Percentiles rank a stretch among this genome's conserved stretches.
Conservation (phyloP, 2,888 invertebrate species). For the Megalurothrips usitatus region DNA sequence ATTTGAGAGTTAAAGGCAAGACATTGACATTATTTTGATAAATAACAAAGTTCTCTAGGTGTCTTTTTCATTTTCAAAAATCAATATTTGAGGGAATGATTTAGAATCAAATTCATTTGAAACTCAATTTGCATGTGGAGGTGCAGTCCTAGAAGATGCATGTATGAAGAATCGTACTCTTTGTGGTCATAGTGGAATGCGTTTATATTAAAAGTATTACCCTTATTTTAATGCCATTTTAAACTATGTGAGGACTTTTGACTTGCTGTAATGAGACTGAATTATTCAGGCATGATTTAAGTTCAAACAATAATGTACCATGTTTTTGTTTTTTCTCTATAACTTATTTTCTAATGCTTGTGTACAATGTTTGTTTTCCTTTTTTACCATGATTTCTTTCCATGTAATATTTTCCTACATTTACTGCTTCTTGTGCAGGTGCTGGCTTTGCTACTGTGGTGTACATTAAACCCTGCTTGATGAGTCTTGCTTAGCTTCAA, state of each 20-base stretch:
- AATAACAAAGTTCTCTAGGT: too few relatives aligned
- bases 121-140: too few relatives aligned
- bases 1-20: neutral
- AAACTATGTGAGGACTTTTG: too few relatives aligned
- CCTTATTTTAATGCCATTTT: neutral
- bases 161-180: too few relatives aligned
- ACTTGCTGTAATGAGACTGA: too few relatives aligned
- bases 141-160: too few relatives aligned
- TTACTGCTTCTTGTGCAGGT: slow-evolving; percentile 24
- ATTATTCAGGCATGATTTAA: too few relatives aligned
- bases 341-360: neutral
- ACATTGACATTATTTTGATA: neutral
- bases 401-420: neutral
- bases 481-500: slow-evolving; percentile 23
- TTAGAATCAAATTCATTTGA: too few relatives aligned
- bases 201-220: neutral
- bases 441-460: slow-evolving; percentile 25
- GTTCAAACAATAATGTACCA: too few relatives aligned
- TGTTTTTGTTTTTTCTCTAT: neutral
- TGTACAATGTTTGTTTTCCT: neutral
- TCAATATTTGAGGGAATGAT: too few relatives aligned
- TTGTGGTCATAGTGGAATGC: neutral
- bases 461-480: slow-evolving; percentile 25
- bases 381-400: slow-evolving; percentile 3
- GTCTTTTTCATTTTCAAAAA: too few relatives aligned